phyloP scores from a whole-genome alignment of 2,888 invertebrate genomes.

The Acronicta aceris region DNA sequence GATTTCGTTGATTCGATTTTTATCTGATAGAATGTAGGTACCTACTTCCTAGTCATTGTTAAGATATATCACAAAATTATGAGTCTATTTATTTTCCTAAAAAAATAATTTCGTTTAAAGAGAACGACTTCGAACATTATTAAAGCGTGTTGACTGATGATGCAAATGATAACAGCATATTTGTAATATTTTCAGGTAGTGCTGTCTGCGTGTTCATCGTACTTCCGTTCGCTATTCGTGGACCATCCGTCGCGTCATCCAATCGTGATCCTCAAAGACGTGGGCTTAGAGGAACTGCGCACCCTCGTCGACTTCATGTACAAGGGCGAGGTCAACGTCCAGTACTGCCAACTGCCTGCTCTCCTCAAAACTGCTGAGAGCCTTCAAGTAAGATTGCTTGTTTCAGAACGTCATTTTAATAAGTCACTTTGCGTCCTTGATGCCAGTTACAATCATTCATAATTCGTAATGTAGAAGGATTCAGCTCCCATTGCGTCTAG shows the following conservation, averaged over 20 bases:
- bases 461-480: too few relatives aligned
- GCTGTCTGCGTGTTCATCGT: constrained; percentile 98
- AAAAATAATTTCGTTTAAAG: not conserved
- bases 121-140: not conserved
- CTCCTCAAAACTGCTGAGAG: constrained; percentile 97
- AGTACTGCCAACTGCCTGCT: constrained; percentile 97
- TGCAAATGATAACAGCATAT: not conserved
- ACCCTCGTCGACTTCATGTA: constrained; percentile 99
- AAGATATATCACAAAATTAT: too few relatives aligned
- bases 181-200: constrained; percentile 91
- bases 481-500: constrained; percentile 21
- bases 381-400: constrained; percentile 90
- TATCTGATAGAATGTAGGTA: too few relatives aligned
- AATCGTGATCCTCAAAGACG: constrained; percentile 98
- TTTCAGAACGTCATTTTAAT: not conserved
- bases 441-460: too few relatives aligned
- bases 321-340: constrained; percentile 98
- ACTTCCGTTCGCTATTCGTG: constrained; percentile 97
- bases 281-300: constrained; percentile 96
- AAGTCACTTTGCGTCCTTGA: too few relatives aligned
- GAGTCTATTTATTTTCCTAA: too few relatives aligned
- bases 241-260: constrained; percentile 97
- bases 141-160: not conserved
- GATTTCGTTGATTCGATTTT: too few relatives aligned
- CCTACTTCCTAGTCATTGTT: too few relatives aligned